phyloP scores from a whole-genome alignment of 2,113 vertebrate species.

The Meleagris gallopavo region DNA sequence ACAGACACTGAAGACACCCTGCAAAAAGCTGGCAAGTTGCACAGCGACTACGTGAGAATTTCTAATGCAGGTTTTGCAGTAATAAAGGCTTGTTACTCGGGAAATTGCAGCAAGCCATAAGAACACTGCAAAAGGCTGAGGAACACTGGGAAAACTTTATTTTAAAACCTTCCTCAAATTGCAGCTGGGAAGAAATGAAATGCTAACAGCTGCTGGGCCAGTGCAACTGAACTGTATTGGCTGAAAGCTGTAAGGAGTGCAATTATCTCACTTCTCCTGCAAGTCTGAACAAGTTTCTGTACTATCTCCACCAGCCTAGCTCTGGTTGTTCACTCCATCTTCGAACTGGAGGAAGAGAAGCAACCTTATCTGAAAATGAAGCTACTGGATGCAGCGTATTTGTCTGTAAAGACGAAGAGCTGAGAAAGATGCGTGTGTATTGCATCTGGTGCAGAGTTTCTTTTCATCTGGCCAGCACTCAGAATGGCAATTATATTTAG shows the following conservation, averaged over 20 bases:
- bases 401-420: slow-evolving; percentile 34
- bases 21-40: neutral
- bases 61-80: neutral
- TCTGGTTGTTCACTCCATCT: neutral
- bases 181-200: neutral
- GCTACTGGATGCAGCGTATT: neutral
- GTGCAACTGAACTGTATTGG: neutral
- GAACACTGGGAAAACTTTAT: neutral
- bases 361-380: neutral
- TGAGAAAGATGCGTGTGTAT: neutral
- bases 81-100: neutral
- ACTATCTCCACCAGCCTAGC: neutral
- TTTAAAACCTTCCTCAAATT: neutral
- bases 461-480: slow-evolving; percentile 50
- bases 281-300: neutral
- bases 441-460: slow-evolving; percentile 11
- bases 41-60: neutral
- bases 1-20: neutral
- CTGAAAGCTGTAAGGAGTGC: neutral
- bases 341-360: neutral
- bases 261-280: neutral
- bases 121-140: neutral
- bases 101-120: neutral
- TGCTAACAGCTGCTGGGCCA: neutral
- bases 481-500: slow-evolving; percentile 21